Conservation (phyloP, 2,888 invertebrate genomes). For the Clepsis dumicolana region DNA sequence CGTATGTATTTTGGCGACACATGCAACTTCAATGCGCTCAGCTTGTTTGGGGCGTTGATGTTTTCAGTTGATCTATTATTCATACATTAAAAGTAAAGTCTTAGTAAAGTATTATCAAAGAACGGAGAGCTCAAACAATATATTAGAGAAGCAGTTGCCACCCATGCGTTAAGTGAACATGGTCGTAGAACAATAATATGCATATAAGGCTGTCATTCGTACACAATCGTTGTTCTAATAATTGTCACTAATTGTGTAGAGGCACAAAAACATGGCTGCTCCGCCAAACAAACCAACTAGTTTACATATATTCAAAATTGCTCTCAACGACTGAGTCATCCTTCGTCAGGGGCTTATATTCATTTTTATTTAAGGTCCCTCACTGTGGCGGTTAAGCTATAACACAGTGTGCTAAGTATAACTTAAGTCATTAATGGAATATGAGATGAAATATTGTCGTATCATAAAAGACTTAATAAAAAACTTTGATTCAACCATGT, state of each 20-base stretch:
- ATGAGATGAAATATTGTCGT: not conserved
- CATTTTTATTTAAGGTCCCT: conserved; percentile 68
- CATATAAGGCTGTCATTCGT: conserved; percentile 48
- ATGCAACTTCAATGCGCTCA: too few relatives aligned
- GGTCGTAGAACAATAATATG: conserved; percentile 43
- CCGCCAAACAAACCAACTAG: conserved; percentile 70
- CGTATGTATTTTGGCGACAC: too few relatives aligned
- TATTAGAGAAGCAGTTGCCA: conserved; percentile 42
- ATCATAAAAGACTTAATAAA: not conserved
- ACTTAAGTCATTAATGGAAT: not conserved
- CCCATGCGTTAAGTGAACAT: conserved; percentile 37
- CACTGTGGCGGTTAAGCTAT: conserved; percentile 22
- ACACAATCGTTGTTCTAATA: conserved; percentile 76
- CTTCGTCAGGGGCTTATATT: conserved; percentile 71
- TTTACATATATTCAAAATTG: conserved; percentile 85
- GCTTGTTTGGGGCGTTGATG: too few relatives aligned
- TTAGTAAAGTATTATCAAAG: not conserved
- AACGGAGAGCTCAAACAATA: conserved; percentile 1
- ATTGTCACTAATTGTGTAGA: conserved; percentile 79
- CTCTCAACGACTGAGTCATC: conserved; percentile 82
- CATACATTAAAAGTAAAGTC: not conserved
- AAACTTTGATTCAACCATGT: not conserved
- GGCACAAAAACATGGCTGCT: conserved; percentile 62
- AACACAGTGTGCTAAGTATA: conserved; percentile 9
- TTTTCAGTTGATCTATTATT: not conserved